A percentile compares a stretch with the other conserved stretches of the same genome.
These are phyloP conservation scores for Drosophila auraria DNA, from an alignment of 1,140 invertebrate genomes.

Conservation along the genomic window DNA sequence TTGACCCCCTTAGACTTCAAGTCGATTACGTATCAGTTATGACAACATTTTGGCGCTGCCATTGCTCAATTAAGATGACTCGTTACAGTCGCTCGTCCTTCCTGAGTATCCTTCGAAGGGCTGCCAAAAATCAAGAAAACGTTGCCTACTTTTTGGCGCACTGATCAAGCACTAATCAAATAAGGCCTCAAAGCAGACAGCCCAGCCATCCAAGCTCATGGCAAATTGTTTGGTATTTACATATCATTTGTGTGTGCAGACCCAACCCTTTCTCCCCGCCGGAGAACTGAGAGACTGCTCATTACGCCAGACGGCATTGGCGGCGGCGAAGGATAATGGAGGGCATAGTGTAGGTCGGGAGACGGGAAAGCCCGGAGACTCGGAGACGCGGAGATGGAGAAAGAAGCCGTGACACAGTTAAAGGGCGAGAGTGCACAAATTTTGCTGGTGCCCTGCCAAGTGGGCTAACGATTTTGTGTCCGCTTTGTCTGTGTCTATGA, in stretches of 20 bases:
- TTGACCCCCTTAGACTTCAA: not conserved
- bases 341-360: slow-evolving; percentile 9
- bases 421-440: slow-evolving; percentile 38
- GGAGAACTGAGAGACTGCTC: slow-evolving; percentile 27
- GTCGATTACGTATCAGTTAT: slow-evolving; percentile 23
- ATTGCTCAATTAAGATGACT: slow-evolving; percentile 38
- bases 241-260: slow-evolving; percentile 72
- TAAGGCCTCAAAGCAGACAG: slow-evolving; percentile 32
- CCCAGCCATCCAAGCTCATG: slow-evolving; percentile 28
- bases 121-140: slow-evolving; percentile 36
- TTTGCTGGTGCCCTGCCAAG: slow-evolving; percentile 76
- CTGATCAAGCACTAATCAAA: slow-evolving; percentile 77
- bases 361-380: slow-evolving; percentile 5
- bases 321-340: slow-evolving; percentile 5
- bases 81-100: slow-evolving; percentile 12
- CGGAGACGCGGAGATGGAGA: slow-evolving; percentile 14
- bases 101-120: slow-evolving; percentile 2
- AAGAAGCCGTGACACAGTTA: slow-evolving; percentile 69
- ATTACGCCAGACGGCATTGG: slow-evolving; percentile 45
- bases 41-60: slow-evolving; percentile 18
- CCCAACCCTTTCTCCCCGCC: slow-evolving; percentile 20
- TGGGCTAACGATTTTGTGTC: slow-evolving; percentile 79
- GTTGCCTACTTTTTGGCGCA: slow-evolving; percentile 59
- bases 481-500: slow-evolving; percentile 44
- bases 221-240: slow-evolving; percentile 80